Conservation (phyloP, 2,113 vertebrate genomes). For the Megaptera novaeangliae region DNA sequence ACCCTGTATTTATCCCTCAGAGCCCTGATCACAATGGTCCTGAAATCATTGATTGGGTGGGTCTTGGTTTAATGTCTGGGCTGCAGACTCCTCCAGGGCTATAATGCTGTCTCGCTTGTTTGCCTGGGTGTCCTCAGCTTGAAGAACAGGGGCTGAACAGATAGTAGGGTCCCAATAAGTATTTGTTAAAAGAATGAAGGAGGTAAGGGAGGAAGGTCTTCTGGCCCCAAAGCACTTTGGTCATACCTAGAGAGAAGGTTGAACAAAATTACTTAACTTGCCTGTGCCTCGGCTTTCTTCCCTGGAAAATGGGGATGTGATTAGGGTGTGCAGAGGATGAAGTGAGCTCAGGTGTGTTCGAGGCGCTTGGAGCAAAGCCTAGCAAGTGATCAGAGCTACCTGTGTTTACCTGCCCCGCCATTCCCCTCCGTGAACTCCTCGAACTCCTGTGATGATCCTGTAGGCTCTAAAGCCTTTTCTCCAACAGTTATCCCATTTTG, state of each 20-base stretch:
- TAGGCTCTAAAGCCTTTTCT: neutral
- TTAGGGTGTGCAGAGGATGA: neutral
- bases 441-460: neutral
- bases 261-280: neutral
- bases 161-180: neutral
- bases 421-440: neutral
- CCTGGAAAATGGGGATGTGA: neutral
- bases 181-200: neutral
- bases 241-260: neutral
- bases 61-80: neutral
- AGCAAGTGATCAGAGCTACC: neutral
- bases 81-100: neutral
- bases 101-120: neutral
- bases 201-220: neutral
- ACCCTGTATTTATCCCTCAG: neutral
- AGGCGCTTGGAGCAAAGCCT: neutral
- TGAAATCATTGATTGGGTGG: neutral
- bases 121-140: neutral
- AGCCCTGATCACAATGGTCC: neutral
- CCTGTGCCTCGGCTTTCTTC: neutral
- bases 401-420: neutral
- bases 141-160: too few relatives aligned
- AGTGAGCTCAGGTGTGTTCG: rapidly evolving
- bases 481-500: neutral
- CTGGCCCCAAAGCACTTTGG: neutral